Evolutionary conservation across 2,888 invertebrate genomes (phyloP).

Genomic region (Plagodis pulveraria): DNA sequence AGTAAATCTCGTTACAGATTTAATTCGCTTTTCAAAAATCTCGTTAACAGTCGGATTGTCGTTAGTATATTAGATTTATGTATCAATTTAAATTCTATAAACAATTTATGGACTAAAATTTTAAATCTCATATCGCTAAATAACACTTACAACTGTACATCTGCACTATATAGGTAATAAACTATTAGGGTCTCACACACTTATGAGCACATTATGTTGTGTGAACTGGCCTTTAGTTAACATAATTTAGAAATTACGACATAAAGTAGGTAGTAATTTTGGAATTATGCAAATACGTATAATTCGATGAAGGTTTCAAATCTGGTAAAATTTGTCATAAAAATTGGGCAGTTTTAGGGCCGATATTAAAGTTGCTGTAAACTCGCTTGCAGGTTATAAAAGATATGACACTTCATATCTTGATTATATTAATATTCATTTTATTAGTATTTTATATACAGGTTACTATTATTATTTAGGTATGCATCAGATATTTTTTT

Average conservation of each 20-base stretch:
- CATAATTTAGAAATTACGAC: slow-evolving; percentile 20
- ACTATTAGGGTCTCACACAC: slow-evolving; percentile 16
- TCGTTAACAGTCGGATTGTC: too few relatives aligned
- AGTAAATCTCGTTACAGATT: too few relatives aligned
- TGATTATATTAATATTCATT: background rate
- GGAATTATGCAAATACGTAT: slow-evolving; percentile 19
- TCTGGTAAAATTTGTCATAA: slow-evolving; percentile 5
- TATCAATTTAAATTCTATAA: too few relatives aligned
- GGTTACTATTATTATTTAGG: too few relatives aligned
- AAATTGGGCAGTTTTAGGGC: slow-evolving; percentile 9
- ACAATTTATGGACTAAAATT: too few relatives aligned
- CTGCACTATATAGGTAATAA: slow-evolving; percentile 9
- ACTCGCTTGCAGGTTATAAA: background rate
- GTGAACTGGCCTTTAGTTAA: slow-evolving; percentile 15
- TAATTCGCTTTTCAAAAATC: too few relatives aligned
- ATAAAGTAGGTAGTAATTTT: slow-evolving; percentile 16
- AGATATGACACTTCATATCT: background rate
- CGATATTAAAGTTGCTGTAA: background rate
- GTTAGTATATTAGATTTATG: too few relatives aligned
- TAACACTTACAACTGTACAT: slow-evolving; percentile 3
- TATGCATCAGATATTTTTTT: too few relatives aligned
- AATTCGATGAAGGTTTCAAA: slow-evolving; percentile 12
- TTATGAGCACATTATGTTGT: slow-evolving; percentile 15
- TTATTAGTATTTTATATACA: too few relatives aligned
- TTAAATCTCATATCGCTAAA: too few relatives aligned